These are phyloP conservation scores for Troilus luridus DNA, from an alignment of 2,888 invertebrate genomes.

Conservation along the genomic window DNA sequence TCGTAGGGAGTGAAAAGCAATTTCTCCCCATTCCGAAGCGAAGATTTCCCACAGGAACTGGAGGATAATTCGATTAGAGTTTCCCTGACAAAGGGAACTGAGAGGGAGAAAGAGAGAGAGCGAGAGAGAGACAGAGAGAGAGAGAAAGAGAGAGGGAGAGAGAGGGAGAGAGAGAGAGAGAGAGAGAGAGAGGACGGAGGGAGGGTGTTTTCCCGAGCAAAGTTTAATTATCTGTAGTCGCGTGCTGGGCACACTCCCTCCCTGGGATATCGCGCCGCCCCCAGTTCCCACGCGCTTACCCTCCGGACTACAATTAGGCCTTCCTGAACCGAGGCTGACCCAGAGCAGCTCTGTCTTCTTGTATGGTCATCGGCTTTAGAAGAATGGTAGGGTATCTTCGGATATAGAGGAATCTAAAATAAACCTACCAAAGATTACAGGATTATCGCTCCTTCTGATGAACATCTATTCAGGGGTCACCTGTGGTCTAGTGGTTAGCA, in stretches of 20 bases:
- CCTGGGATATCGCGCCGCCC: background rate
- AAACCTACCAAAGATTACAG: too few species aligned
- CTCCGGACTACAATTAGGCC: background rate
- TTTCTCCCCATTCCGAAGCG: background rate
- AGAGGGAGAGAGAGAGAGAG: too few species aligned
- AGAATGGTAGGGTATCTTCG: too few species aligned
- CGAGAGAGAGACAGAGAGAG: background rate
- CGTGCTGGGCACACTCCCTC: background rate
- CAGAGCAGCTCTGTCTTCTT: background rate
- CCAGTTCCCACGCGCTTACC: background rate
- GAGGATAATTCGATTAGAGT: constrained; percentile 10
- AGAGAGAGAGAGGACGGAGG: background rate
- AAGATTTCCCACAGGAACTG: background rate
- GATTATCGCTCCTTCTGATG: too few species aligned
- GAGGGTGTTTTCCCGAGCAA: constrained; percentile 1
- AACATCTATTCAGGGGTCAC: too few species aligned
- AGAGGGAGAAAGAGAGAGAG: too few species aligned
- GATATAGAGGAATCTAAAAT: too few species aligned
- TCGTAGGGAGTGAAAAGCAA: background rate
- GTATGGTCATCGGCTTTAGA: background rate
- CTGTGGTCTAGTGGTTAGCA: too few species aligned
- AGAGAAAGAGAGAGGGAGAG: background rate
- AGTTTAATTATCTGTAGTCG: background rate
- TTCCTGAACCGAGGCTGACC: background rate
- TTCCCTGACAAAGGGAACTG: background rate